Evolutionary conservation across 2,113 vertebrate species (phyloP).

Genomic region (Ctenomys sociabilis): DNA sequence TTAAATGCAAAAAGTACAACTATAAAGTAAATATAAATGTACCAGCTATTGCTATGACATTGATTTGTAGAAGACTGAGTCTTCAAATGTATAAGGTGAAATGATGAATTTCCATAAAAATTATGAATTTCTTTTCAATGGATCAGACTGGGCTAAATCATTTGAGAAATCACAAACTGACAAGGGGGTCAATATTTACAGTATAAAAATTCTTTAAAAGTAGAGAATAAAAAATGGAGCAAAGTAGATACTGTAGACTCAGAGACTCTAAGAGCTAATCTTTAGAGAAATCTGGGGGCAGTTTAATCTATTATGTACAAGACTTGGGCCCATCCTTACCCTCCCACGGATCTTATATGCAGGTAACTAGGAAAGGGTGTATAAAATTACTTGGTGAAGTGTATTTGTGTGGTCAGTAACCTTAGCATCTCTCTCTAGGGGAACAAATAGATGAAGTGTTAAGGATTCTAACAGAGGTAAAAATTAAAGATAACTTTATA

Average conservation of each 20-base stretch:
- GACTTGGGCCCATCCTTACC: not conserved
- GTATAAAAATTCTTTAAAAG: not conserved
- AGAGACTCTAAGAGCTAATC: not conserved
- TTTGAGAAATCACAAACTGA: not conserved
- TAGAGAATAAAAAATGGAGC: not conserved
- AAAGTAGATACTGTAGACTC: not conserved
- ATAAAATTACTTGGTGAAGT: not conserved
- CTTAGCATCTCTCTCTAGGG: not conserved
- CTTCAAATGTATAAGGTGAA: constrained; percentile 5
- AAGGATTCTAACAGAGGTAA: not conserved
- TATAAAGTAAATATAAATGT: constrained; percentile 7
- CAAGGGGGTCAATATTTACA: not conserved
- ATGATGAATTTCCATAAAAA: not conserved
- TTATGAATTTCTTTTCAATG: not conserved
- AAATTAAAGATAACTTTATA: not conserved
- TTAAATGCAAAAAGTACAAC: constrained; percentile 3
- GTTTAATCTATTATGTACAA: not conserved
- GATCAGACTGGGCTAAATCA: not conserved
- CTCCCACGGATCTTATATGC: not conserved
- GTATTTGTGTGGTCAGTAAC: not conserved
- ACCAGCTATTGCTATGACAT: not conserved
- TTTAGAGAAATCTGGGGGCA: not conserved
- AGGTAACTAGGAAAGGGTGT: not conserved
- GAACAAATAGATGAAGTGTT: not conserved
- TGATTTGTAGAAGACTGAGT: not conserved